Conservation (phyloP, 2,797 vertebrate genomes). For the Centropyge bicolor region DNA sequence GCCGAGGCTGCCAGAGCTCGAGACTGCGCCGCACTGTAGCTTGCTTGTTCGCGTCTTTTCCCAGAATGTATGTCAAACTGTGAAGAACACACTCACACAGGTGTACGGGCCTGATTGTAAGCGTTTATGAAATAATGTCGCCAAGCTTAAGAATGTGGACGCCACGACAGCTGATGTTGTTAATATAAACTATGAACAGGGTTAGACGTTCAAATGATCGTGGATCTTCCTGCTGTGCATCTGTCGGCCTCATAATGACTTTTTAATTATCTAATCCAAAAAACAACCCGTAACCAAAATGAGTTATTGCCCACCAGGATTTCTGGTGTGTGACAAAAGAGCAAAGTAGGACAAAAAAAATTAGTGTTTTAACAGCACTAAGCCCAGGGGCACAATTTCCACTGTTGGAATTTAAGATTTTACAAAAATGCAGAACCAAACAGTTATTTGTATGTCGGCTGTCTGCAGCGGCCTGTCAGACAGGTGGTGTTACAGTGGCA, state of each 20-base stretch:
- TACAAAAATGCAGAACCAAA: slow-evolving; percentile 75
- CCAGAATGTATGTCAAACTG: slow-evolving; percentile 77
- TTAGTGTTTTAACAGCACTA: neutral
- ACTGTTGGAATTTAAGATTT: slow-evolving; percentile 45
- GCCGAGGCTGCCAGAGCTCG: slow-evolving; percentile 51
- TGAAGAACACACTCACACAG: slow-evolving; percentile 65
- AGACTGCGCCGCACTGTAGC: slow-evolving; percentile 62
- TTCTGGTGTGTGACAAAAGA: slow-evolving; percentile 29
- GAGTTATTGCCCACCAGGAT: slow-evolving; percentile 15
- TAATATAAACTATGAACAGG: slow-evolving; percentile 25
- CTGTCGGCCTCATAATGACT: slow-evolving; percentile 10
- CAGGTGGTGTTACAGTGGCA: slow-evolving; percentile 71
- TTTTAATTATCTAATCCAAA: slow-evolving; percentile 40
- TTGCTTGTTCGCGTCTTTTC: slow-evolving; percentile 51
- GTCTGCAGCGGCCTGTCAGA: slow-evolving; percentile 43
- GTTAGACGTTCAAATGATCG: slow-evolving; percentile 30
- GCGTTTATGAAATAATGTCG: slow-evolving; percentile 54
- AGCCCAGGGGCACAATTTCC: slow-evolving; percentile 32
- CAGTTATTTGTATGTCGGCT: slow-evolving; percentile 54
- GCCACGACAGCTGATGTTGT: slow-evolving; percentile 27
- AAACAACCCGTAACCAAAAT: slow-evolving; percentile 56
- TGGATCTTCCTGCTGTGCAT: slow-evolving; percentile 30
- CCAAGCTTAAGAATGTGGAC: slow-evolving; percentile 59
- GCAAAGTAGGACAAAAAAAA: slow-evolving; percentile 7
- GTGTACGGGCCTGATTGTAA: slow-evolving; percentile 62